A percentile compares a stretch with the other conserved stretches of the same genome.
phyloP scores from a whole-genome alignment of 2,888 invertebrate species.

The Macaria notata region DNA sequence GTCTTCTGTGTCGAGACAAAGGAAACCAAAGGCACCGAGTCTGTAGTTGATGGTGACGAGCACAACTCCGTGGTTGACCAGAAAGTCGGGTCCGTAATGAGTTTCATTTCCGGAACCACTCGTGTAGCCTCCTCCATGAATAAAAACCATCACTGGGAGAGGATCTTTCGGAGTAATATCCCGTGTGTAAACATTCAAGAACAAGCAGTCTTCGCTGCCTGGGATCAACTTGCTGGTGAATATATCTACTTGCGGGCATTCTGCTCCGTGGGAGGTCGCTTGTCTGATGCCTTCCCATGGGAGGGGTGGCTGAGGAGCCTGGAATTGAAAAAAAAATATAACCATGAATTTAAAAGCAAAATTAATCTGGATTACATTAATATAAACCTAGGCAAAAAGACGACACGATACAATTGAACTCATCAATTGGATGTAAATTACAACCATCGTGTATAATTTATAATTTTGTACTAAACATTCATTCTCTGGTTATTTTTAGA shows the following conservation, averaged over 20 bases:
- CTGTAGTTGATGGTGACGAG: constrained; percentile 82
- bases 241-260: constrained; percentile 47
- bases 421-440: too few species aligned
- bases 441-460: too few species aligned
- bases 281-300: constrained; percentile 48
- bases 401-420: too few species aligned
- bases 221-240: constrained; percentile 31
- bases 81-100: constrained; percentile 77
- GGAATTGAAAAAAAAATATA: constrained; percentile 18
- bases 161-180: constrained; percentile 33
- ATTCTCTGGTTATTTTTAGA: too few species aligned
- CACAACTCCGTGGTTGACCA: constrained; percentile 76
- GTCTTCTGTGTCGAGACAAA: constrained; percentile 74
- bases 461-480: too few species aligned
- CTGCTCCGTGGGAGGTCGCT: constrained; percentile 44
- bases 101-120: constrained; percentile 62
- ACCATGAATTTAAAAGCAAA: too few species aligned
- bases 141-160: constrained; percentile 55
- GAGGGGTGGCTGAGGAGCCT: constrained; percentile 50
- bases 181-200: constrained; percentile 54
- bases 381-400: too few species aligned
- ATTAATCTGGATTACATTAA: too few species aligned
- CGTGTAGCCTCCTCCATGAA: constrained; percentile 53
- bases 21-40: constrained; percentile 77
- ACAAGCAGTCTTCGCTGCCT: constrained; percentile 55